Evolutionary conservation across 2,888 invertebrate genomes (phyloP).

Genomic region (Sturmia bella): DNA sequence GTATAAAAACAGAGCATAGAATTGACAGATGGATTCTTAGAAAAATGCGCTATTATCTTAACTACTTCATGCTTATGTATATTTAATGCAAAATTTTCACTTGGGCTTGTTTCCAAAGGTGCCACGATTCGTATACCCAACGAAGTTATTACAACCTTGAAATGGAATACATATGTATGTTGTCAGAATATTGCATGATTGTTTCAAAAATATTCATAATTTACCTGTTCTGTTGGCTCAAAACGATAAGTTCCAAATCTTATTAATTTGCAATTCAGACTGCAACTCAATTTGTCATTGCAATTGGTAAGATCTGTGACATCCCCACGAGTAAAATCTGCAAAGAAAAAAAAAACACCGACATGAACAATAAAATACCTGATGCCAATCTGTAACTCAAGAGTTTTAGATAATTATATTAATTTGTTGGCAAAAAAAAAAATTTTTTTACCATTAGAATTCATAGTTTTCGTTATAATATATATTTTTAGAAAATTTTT

Average conservation of each 20-base stretch:
- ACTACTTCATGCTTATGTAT: constrained; percentile 88
- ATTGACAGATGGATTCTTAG: constrained; percentile 83
- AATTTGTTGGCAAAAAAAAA: no score
- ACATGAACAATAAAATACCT: not conserved
- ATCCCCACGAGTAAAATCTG: constrained; percentile 84
- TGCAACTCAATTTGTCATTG: constrained; percentile 83
- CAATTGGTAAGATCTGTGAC: constrained; percentile 82
- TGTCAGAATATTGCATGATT: not conserved
- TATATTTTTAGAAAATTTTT: not conserved
- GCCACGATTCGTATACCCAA: constrained; percentile 85
- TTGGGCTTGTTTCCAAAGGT: constrained; percentile 83
- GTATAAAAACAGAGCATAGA: constrained; percentile 92
- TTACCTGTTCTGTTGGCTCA: constrained; percentile 88
- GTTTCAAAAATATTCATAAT: constrained; percentile 73
- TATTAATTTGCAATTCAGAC: constrained; percentile 88
- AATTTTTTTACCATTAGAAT: constrained; percentile 61
- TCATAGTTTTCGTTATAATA: constrained; percentile 44
- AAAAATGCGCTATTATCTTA: constrained; percentile 89
- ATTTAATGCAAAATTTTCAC: constrained; percentile 84
- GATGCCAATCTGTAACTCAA: constrained; percentile 16
- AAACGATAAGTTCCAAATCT: constrained; percentile 93
- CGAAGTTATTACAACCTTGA: constrained; percentile 84
- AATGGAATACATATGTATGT: not conserved
- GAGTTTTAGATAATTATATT: constrained; percentile 36
- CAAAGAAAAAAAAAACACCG: constrained; percentile 13